Evolutionary conservation across 2,113 vertebrate species (phyloP), one percentile per base, ranked within the genome.

Genomic region (Sisor rabdophorus): DNA sequence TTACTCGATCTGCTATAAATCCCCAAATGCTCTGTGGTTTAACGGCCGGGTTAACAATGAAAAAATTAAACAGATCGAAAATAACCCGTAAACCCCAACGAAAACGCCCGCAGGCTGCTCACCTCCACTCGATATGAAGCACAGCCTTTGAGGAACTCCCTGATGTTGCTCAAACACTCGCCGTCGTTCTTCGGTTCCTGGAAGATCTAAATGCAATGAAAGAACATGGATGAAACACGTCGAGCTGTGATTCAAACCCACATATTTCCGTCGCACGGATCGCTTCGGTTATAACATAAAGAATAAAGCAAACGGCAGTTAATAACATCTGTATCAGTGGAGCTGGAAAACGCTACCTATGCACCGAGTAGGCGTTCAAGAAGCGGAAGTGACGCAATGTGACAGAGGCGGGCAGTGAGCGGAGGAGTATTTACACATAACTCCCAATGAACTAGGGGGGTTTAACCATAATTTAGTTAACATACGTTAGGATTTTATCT

Each of bases 131-230:
- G 92, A 86, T 95, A 94, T 75, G 88, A 83, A 71, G 87, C 92
- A 85, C 95, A 97, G 89, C 92, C 95, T 85, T 90, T 91, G 79
- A 97, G 84, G 81, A 97, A 98, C 91, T 95, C 94, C 76, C 83
- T 90, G 77, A 98, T 94, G 88, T 96, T 98, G 87, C 90, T 92
- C 88, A 95, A 91, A 83, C 91, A 92, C 89, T 98, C 94, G 85
- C 87, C 83, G 83, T 97, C 96, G 79, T 86, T 93, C 80, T 92
- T 92, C 78, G 96, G 94, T 73, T 97, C 96, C 80, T 92, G 92
- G 72, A 90, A 93, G 77, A 96, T 92, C 95, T 93, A 77, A 54
- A 61, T 20, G 81, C 22, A 61, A 1, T 2, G 53, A 26, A 55
- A 24, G 61, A 74, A 58, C 61, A 82, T 40, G 72, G 32, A 54